Evolutionary conservation across 2,797 vertebrate genomes (phyloP), one percentile per base, ranked within the genome.

Genomic region (Gorsachius magnificus): DNA sequence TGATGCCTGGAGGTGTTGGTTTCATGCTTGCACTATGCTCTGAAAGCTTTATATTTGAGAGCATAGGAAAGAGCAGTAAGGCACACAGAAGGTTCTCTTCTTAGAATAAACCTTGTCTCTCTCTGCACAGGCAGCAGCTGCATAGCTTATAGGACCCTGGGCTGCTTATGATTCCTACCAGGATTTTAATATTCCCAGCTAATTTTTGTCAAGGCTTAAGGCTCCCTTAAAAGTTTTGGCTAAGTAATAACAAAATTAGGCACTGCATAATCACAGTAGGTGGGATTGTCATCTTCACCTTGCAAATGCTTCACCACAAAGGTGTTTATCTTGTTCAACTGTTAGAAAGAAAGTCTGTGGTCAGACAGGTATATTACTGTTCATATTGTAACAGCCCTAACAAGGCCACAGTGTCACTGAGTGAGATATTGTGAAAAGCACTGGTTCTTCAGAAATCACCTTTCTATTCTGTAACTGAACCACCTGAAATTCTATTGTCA

Each of bases 1-100:
- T 97, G 95, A 92, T 95, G 91, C 90, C 95, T 93, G 70, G 75
- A 92, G 92, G 72, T 87, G 86, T 74, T 87, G 79, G 66, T 96
- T 77, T 96, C 95, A 83, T 87, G 85, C 92, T 91, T 95, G 86
- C 84, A 84, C 87, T 92, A 10, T 36, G 64, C 83, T 95, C 82
- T 89, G 96, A 96, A 98, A 95, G 78, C 53, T 84, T 89, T 60
- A 35, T 29, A 53, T 91, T 96, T 96, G 87, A 91, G 57, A 90
- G 56, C 13, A 35, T 89, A 87, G 76, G 35, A 83, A 83, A 91
- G 79, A 89, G 45, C 50, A 81, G 58, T 28, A 83, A 80, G 31
- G 46, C 85, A 90, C 56, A 87, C 83, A 79, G 36, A 66, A 70
- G 46, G 18, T 63, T 92, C 51, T 78, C 74, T 21, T 77, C 33